Base-by-base conservation (phyloP, 2,888 invertebrate species). In the Cephus nigrinus region DNA sequence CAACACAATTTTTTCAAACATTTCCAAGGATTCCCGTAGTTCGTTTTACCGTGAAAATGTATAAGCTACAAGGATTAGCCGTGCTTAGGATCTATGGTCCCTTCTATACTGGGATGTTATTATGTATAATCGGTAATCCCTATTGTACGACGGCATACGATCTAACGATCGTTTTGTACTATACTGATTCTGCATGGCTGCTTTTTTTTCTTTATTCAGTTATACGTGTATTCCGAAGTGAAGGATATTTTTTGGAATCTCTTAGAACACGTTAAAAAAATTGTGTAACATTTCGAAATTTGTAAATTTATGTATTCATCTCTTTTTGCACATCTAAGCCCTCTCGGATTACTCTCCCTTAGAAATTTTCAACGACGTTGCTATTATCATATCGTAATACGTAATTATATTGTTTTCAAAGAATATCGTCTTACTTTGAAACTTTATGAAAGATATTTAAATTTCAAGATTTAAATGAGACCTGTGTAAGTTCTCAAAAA, bases 101-200 rank as follows among this genome's bases (percentile, higher is more conserved):
- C 75, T 71, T 55, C 55, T 31, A 71, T 75, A 74, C 75, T 84
- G 80, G 81, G 77, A 75, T 79, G 79, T 79, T 75, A 81, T 86
- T 83, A 83, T 84, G 82, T 82, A 83, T 84, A 84, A 86, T 80
- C 79, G 81, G 83, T 84, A 86, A 86, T 85, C 84, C 82, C 78
- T 81, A 86, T 86, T 84, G 84, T 83, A 78, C 33, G 33, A 31
- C 71, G 71, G 32, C 15, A 71, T 71, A 11, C 31, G 55, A 55
- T 23, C 55, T 15, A 2, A 55, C 55, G 55, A 55, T 55, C 23
- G 23, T 55, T 23, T 55, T 55, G 55, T 55, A 23, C 55, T 55
- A 23, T 55, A 23, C 55, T 55, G 55, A 55, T 55, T 55, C 55
- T 9, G 55, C 23, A 55, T 55, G 55, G 55, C 23, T 55, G 23